phyloP scores from a whole-genome alignment of 2,113 vertebrate species.

The Myotis yumanensis region DNA sequence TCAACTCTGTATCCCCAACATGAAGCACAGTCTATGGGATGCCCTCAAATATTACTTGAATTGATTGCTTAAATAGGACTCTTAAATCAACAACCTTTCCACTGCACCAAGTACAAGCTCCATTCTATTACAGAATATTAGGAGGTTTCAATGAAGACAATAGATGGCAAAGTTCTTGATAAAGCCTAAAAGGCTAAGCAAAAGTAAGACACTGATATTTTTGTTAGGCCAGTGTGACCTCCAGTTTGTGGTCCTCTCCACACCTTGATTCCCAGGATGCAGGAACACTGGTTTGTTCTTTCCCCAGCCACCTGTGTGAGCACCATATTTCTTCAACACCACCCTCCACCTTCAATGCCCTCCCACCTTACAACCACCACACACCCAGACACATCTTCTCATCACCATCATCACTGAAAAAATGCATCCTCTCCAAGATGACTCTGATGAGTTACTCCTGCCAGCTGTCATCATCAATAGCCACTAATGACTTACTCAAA shows the following conservation, averaged over 20 bases:
- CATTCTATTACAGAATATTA: neutral
- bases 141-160: neutral
- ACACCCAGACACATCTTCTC: neutral
- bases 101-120: neutral
- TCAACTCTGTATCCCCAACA: neutral
- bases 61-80: neutral
- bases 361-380: too few relatives aligned
- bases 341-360: neutral
- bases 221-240: neutral
- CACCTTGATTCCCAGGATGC: neutral
- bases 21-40: neutral
- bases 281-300: neutral
- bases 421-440: neutral
- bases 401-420: neutral
- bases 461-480: conserved; percentile 54
- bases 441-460: neutral
- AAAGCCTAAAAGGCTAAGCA: neutral
- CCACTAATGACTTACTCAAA: neutral
- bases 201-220: neutral
- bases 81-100: neutral
- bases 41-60: neutral
- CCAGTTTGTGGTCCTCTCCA: too few relatives aligned
- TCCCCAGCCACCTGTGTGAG: neutral
- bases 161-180: neutral
- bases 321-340: too few relatives aligned